phyloP scores from a whole-genome alignment of 2,113 vertebrate genomes.

The Melanerpes formicivorus region DNA sequence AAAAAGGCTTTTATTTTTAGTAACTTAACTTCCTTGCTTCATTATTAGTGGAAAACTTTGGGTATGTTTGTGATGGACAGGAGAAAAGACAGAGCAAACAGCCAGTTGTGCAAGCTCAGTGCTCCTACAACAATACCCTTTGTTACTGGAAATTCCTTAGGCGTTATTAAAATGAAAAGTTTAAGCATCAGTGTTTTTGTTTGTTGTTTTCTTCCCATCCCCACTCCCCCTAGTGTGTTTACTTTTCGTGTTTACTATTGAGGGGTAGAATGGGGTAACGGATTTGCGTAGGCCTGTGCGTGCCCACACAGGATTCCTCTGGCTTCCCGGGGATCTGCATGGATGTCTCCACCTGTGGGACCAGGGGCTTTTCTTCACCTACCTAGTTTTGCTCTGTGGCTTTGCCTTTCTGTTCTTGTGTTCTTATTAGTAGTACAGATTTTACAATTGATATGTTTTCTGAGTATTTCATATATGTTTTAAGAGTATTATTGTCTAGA shows the following conservation, averaged over 20 bases:
- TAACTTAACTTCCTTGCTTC: not conserved
- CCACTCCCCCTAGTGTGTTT: not conserved
- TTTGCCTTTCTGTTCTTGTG: not conserved
- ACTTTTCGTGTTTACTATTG: not conserved
- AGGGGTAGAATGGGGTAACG: not conserved
- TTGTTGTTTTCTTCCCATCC: not conserved
- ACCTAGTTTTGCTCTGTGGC: not conserved
- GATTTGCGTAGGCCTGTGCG: not conserved
- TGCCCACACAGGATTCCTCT: not conserved
- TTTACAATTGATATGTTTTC: not conserved
- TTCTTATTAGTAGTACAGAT: not conserved
- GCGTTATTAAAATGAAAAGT: not conserved
- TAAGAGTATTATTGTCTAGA: not conserved
- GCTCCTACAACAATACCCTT: constrained; percentile 18
- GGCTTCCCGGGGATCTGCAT: not conserved
- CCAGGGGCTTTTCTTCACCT: not conserved
- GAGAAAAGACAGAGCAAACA: not conserved
- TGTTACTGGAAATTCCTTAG: constrained; percentile 17
- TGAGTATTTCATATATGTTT: not conserved
- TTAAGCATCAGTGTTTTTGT: not conserved
- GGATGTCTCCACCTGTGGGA: not conserved
- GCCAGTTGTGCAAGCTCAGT: constrained; percentile 17
- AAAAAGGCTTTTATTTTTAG: not conserved
- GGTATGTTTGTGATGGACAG: not conserved
- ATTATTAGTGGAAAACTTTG: constrained; percentile 12